phyloP scores from a whole-genome alignment of 1,140 invertebrate genomes.

The Drosophila pseudoananassae region DNA sequence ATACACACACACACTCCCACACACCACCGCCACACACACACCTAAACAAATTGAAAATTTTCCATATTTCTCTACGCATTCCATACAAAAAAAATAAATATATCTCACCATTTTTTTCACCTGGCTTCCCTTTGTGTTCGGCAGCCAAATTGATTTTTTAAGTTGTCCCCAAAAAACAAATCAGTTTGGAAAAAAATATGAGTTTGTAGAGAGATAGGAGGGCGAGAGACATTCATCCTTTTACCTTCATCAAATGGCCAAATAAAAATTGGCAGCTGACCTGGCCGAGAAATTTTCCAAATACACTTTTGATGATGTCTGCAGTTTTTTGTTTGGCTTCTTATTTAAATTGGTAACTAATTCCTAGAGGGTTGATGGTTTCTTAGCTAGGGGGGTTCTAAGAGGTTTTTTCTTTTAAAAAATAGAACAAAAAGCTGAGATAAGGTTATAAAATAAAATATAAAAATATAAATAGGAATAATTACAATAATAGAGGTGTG shows the following conservation, averaged over 20 bases:
- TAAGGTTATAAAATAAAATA: too few relatives aligned
- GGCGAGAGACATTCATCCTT: conserved; percentile 10
- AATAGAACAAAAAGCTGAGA: too few relatives aligned
- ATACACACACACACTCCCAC: conserved; percentile 6
- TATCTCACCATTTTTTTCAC: background rate
- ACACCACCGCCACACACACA: background rate
- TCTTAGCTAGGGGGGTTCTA: too few relatives aligned
- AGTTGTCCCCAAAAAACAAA: conserved; percentile 60
- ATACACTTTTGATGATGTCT: conserved; percentile 4
- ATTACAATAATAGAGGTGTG: too few relatives aligned
- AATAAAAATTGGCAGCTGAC: conserved; percentile 5
- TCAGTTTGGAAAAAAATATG: conserved; percentile 32
- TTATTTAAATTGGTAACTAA: background rate
- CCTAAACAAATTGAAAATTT: conserved; percentile 66
- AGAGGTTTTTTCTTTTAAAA: too few relatives aligned
- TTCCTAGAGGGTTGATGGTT: background rate
- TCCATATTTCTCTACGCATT: conserved; percentile 47
- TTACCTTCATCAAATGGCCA: conserved; percentile 50
- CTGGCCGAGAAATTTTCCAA: background rate
- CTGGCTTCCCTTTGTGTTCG: conserved; percentile 41
- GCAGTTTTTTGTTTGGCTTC: background rate
- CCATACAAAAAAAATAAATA: background rate
- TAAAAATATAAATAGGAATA: too few relatives aligned
- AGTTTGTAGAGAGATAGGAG: conserved; percentile 18
- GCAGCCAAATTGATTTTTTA: conserved; percentile 48